These are phyloP conservation scores for Dinoponera quadriceps DNA, from an alignment of 1,140 invertebrate species.

Conservation along the genomic window DNA sequence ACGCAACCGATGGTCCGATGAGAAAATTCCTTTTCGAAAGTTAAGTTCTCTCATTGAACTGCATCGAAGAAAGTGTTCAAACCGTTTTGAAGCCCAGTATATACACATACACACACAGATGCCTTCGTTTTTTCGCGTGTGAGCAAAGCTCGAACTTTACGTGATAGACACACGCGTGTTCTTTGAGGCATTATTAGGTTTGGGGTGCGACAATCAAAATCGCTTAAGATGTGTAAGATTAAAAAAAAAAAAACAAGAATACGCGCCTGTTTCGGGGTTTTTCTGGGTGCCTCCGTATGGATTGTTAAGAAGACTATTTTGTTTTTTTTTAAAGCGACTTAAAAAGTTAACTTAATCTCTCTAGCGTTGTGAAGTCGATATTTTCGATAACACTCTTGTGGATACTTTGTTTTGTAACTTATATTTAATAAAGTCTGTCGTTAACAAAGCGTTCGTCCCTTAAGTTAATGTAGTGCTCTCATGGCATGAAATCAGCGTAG, in stretches of 20 bases:
- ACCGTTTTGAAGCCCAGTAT: too few relatives aligned
- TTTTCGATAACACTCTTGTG: constrained; percentile 46
- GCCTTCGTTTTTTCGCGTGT: not conserved
- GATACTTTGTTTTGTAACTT: constrained; percentile 72
- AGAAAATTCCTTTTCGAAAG: too few relatives aligned
- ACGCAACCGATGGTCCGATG: too few relatives aligned
- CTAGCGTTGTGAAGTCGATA: constrained; percentile 22
- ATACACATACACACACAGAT: not conserved
- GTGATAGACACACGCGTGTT: not conserved
- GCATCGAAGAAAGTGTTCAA: too few relatives aligned
- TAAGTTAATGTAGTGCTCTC: constrained; percentile 31
- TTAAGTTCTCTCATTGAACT: too few relatives aligned
- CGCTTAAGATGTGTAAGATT: constrained; percentile 4
- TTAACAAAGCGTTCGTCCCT: constrained; percentile 60
- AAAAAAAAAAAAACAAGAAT: constrained; percentile 1
- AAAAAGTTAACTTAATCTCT: constrained; percentile 6
- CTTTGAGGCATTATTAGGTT: not conserved
- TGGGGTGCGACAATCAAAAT: not conserved
- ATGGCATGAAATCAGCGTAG: constrained; percentile 41
- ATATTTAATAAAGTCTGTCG: constrained; percentile 65
- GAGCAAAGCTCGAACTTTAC: not conserved
- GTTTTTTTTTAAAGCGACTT: too few relatives aligned
- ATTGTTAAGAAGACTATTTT: constrained; percentile 62
- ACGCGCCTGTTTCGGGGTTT: not conserved
- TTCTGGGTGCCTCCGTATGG: constrained; percentile 54